Conservation (phyloP, 2,113 vertebrate species). For the Spea bombifrons region DNA sequence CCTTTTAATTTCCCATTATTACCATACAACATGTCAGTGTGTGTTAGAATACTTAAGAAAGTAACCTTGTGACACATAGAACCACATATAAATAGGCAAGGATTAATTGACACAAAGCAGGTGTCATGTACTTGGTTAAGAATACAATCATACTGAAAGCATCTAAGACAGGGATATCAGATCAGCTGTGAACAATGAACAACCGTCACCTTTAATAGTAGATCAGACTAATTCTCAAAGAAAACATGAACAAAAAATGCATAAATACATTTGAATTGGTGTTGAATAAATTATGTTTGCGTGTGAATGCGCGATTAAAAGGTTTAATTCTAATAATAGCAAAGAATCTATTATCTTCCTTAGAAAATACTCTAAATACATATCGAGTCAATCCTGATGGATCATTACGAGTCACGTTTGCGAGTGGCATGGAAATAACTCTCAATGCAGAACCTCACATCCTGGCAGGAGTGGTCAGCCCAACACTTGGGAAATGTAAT, state of each 20-base stretch:
- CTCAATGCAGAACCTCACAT: slow-evolving; percentile 92
- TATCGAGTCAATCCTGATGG: slow-evolving; percentile 92
- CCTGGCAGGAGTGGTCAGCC: slow-evolving; percentile 84
- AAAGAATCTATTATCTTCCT: slow-evolving; percentile 26
- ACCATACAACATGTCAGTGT: slow-evolving; percentile 1
- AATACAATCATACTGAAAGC: background rate
- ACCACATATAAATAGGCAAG: background rate
- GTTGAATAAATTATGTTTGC: no score
- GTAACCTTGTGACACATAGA: background rate
- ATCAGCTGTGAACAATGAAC: background rate
- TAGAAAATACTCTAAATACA: slow-evolving; percentile 88
- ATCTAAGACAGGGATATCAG: background rate
- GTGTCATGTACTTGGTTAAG: background rate
- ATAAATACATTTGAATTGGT: no score
- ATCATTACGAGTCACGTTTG: slow-evolving; percentile 87
- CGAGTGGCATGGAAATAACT: slow-evolving; percentile 92
- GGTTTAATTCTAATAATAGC: no score
- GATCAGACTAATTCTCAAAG: background rate
- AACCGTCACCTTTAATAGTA: background rate
- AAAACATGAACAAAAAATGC: no score
- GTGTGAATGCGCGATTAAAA: no score
- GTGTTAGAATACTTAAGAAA: background rate
- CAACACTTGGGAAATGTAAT: slow-evolving; percentile 91
- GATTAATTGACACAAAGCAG: background rate
- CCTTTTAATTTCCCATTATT: background rate